These are phyloP conservation scores for Mystacornis crossleyi DNA, from an alignment of 2,113 vertebrate genomes.

Conservation along the genomic window DNA sequence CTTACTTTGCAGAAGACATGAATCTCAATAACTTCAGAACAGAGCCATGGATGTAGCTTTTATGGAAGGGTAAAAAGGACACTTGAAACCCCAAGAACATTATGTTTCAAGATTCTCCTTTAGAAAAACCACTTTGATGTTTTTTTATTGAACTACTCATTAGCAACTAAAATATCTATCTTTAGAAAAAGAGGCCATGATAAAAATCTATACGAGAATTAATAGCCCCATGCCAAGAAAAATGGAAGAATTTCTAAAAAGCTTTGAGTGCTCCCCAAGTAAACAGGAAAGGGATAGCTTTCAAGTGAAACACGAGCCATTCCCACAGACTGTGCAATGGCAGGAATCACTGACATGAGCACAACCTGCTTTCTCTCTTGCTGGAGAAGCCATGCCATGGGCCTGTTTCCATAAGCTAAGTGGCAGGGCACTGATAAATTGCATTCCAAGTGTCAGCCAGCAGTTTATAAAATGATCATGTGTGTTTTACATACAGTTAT, in stretches of 20 bases:
- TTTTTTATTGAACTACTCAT: neutral
- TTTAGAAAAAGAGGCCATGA: neutral
- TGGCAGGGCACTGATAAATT: neutral
- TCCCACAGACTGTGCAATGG: neutral
- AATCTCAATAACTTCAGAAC: neutral
- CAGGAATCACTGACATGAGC: neutral
- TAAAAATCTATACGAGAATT: slow-evolving; percentile 7
- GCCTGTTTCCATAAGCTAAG: neutral
- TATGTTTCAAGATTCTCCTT: neutral
- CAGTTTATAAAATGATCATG: neutral
- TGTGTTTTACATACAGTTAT: neutral
- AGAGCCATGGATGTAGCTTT: neutral
- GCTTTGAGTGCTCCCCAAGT: neutral
- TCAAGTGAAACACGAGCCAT: neutral
- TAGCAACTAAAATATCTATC: neutral
- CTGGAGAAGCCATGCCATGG: neutral
- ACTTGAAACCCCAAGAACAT: neutral
- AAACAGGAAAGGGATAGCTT: slow-evolving; percentile 15
- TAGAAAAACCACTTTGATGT: neutral
- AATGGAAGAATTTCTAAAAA: slow-evolving; percentile 16
- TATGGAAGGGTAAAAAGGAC: neutral
- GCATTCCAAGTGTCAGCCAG: neutral
- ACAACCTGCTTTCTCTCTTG: neutral
- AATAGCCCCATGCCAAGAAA: neutral
- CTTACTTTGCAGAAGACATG: neutral